phyloP scores from a whole-genome alignment of 2,113 vertebrate species.

The Myrmophylax atrothorax region DNA sequence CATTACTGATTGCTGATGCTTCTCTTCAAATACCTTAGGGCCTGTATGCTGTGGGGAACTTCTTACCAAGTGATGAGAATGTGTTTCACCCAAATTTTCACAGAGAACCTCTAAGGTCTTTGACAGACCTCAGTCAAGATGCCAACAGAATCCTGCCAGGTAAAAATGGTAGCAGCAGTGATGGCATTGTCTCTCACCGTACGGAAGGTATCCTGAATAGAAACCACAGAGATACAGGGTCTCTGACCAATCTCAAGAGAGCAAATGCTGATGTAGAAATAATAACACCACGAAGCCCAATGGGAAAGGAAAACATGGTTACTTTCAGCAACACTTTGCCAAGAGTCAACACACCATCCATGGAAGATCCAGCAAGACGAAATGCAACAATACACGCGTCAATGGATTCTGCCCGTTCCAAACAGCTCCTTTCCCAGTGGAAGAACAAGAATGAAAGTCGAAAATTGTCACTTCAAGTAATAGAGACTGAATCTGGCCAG shows the following conservation, averaged over 20 bases:
- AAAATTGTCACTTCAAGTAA: slow-evolving; percentile 89
- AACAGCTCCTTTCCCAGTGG: slow-evolving; percentile 96
- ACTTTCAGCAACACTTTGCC: slow-evolving; percentile 98
- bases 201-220: slow-evolving; percentile 87
- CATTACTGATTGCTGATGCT: background rate
- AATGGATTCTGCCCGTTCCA: slow-evolving; percentile 93
- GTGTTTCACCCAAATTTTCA: slow-evolving; percentile 65
- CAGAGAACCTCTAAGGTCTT: slow-evolving; percentile 80
- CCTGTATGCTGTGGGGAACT: slow-evolving; percentile 94
- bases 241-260: slow-evolving; percentile 83
- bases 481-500: slow-evolving; percentile 84
- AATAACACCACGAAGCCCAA: slow-evolving; percentile 87
- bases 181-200: slow-evolving; percentile 80
- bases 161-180: slow-evolving; percentile 81
- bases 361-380: slow-evolving; percentile 87
- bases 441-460: slow-evolving; percentile 92
- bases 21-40: slow-evolving; percentile 79
- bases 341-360: slow-evolving; percentile 86
- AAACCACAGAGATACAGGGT: slow-evolving; percentile 81
- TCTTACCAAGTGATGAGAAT: slow-evolving; percentile 88
- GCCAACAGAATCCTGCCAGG: slow-evolving; percentile 84
- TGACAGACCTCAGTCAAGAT: slow-evolving; percentile 90
- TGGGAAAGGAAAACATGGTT: slow-evolving; percentile 93
- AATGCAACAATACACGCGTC: slow-evolving; percentile 91
- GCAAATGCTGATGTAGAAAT: slow-evolving; percentile 92